Evolutionary conservation across 2,113 vertebrate species (phyloP), one percentile per base, ranked within the genome.

Genomic region (Ophthalmolycus amberensis): DNA sequence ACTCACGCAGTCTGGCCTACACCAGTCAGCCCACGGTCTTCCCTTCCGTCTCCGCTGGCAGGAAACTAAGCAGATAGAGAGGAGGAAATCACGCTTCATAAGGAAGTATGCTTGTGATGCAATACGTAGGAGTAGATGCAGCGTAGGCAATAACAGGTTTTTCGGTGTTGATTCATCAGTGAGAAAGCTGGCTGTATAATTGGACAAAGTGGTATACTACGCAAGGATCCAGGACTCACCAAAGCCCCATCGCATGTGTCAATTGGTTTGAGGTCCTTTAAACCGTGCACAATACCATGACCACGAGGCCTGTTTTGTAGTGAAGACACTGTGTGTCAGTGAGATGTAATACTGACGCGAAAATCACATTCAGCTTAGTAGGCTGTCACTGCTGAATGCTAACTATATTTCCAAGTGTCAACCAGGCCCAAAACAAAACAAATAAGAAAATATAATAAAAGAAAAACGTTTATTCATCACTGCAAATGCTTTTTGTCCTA

Each of bases 1-100:
- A 54, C 68, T 84, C 86, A 67, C 68, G 84, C 80, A 90, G 71
- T 89, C 75, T 83, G 80, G 52, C 54, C 70, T 32, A 48, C 80
- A 54, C 59, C 32, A 76, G 64, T 37, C 76, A 71, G 52, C 54
- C 48, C 52, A 37, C 1, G 6, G 73, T 83, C 79, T 86, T 78
- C 44, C 75, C 82, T 71, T 64, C 40, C 11, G 2, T 9, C 77
- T 37, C 29, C 44, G 62, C 50, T 52, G 29, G 40, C 62, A 81
- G 63, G 66, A 89, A 70, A 78, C 59, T 72, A 37, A 73, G 68
- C 71, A 27, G 66, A 84, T n/a, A 72, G 37, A 76, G 16, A 81
- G 25, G 80, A 77, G 84, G 77, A 89, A 87, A 85, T 75, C 48
- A 86, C 44, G 5, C 76, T 67, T 82, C 12, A 62, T 14, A 40